Evolutionary conservation across 2,113 vertebrate species (phyloP).

Genomic region (Apistogramma diplotaenia): DNA sequence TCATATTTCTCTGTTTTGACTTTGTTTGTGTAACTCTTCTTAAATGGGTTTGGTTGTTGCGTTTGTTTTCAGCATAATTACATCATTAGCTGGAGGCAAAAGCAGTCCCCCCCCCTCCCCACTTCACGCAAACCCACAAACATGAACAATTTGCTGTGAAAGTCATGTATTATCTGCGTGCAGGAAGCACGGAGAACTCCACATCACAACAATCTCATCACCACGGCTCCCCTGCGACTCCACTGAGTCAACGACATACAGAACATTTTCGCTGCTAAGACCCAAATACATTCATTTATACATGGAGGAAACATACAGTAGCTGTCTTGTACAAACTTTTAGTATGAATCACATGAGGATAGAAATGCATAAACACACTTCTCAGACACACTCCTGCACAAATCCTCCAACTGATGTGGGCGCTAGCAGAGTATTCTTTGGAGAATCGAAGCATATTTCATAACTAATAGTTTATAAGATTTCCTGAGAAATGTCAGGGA

Average conservation of each 20-base stretch:
- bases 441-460: constrained; percentile 17
- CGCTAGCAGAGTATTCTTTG: neutral
- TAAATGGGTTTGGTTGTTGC: constrained; percentile 56
- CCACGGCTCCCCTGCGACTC: constrained; percentile 43
- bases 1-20: constrained; percentile 32
- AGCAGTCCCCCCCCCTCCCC: neutral
- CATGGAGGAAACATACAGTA: neutral
- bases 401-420: constrained; percentile 6
- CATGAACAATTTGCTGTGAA: neutral
- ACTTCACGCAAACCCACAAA: neutral
- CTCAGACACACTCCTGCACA: neutral
- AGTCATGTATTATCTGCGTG: constrained; percentile 39
- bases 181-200: constrained; percentile 20
- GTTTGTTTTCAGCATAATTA: constrained; percentile 75
- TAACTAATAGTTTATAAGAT: constrained; percentile 38
- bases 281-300: constrained; percentile 57
- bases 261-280: constrained; percentile 32
- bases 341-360: neutral
- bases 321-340: neutral
- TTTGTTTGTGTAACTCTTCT: constrained; percentile 47
- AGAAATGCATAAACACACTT: constrained; percentile 14
- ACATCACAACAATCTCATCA: constrained; percentile 41
- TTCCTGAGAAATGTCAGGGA: constrained; percentile 27
- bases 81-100: constrained; percentile 73
- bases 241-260: constrained; percentile 32